phyloP scores from a whole-genome alignment of 2,888 invertebrate genomes.

The Eristalinus aeneus region DNA sequence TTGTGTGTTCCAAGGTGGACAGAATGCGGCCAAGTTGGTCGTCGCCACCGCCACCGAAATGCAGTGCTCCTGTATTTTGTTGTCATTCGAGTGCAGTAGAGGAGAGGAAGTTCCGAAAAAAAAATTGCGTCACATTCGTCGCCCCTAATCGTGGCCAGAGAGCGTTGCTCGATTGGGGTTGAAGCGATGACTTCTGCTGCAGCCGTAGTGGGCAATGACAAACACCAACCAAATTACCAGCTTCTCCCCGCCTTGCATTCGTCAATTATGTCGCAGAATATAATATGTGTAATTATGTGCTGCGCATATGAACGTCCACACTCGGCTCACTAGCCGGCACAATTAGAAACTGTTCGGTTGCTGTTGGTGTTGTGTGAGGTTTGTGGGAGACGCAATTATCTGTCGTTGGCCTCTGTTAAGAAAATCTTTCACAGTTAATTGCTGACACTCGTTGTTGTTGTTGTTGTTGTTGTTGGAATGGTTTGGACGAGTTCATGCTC shows the following conservation, averaged over 20 bases:
- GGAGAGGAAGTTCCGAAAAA: constrained; percentile 41
- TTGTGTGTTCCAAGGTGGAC: constrained; percentile 53
- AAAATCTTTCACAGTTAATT: constrained; percentile 18
- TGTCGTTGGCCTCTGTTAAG: constrained; percentile 21
- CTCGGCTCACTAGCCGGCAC: constrained; percentile 6
- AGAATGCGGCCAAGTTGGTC: constrained; percentile 63
- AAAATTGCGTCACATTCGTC: constrained; percentile 63
- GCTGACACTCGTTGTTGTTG: neutral
- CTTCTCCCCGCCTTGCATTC: constrained; percentile 42
- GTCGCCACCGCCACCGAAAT: constrained; percentile 43
- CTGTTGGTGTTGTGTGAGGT: neutral
- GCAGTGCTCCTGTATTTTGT: constrained; percentile 69
- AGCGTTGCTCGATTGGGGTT: constrained; percentile 37
- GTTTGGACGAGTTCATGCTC: too few species aligned
- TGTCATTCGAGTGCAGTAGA: constrained; percentile 65
- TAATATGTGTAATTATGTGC: constrained; percentile 64
- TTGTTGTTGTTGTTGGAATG: neutral
- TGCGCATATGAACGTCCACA: constrained; percentile 14
- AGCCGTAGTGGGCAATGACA: constrained; percentile 5
- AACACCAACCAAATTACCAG: constrained; percentile 44
- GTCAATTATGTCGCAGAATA: constrained; percentile 66
- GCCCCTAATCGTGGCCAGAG: constrained; percentile 39
- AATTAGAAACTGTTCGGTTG: constrained; percentile 16
- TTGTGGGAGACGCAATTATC: constrained; percentile 19
- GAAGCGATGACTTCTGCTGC: constrained; percentile 42